Percentiles rank a stretch among this genome's conserved stretches.
Evolutionary conservation across 1,140 invertebrate species (phyloP).

Genomic region (Stenopsyche tienmushanensis): DNA sequence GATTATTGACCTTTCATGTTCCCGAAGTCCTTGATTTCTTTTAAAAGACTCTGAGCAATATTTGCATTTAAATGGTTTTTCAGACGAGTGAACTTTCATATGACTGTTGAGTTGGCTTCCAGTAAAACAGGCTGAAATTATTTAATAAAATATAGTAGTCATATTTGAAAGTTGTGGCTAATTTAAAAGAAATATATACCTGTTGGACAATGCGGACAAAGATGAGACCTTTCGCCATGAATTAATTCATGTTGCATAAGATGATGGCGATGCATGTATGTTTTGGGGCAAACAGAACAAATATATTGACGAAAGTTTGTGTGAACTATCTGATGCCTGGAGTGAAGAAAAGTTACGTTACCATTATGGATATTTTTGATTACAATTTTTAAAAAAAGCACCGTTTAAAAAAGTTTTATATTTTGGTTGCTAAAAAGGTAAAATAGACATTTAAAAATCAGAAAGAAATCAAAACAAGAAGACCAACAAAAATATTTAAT

Average conservation of each 20-base stretch:
- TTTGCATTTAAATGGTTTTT: slow-evolving; percentile 11
- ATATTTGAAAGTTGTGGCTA: slow-evolving; percentile 1
- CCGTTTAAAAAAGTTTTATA: too few species aligned
- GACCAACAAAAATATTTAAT: too few species aligned
- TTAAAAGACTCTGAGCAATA: slow-evolving; percentile 12
- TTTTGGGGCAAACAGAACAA: slow-evolving; percentile 7
- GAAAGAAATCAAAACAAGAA: too few species aligned
- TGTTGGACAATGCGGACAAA: slow-evolving; percentile 17
- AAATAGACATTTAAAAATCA: too few species aligned
- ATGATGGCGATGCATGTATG: slow-evolving; percentile 20
- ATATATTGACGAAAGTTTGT: slow-evolving; percentile 8
- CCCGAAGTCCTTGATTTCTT: not conserved
- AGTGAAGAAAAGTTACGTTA: not conserved
- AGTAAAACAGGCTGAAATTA: slow-evolving; percentile 16
- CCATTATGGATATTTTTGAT: too few species aligned
- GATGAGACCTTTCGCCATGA: slow-evolving; percentile 3
- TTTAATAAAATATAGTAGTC: not conserved
- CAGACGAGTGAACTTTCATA: not conserved
- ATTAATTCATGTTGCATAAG: slow-evolving; percentile 16
- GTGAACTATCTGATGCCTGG: slow-evolving; percentile 13
- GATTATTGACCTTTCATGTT: not conserved
- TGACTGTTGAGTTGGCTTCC: slow-evolving; percentile 18
- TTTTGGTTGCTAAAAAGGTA: too few species aligned
- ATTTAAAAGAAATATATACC: slow-evolving; percentile 9
- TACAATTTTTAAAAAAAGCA: too few species aligned